Evolutionary conservation across 1,140 invertebrate species (phyloP), one percentile per base, ranked within the genome.

Genomic region (Diorhabda elongata): DNA sequence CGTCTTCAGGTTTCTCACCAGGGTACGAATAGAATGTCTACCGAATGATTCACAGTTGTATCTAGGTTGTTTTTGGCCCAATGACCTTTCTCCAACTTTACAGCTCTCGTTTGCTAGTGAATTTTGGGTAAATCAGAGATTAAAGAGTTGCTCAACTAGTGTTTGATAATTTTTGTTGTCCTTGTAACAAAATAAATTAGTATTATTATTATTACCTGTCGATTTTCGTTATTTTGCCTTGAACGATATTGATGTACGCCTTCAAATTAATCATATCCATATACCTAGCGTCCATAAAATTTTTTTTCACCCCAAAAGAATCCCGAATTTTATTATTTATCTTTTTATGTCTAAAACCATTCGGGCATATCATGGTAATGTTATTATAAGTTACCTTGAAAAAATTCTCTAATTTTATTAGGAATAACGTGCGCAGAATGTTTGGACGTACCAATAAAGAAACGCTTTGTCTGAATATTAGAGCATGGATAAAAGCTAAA

Each of bases 401-500:
- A 41, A 58, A 52, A 45, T 42, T 62, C 26, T 26, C 26, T 26
- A 26, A 26, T 26, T 26, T 26, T 26, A 52, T 6, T 52, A 52
- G 4, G 2, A 2, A 52, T 52, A 52, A 52, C 3, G 2, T 3
- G n/a, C 47, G n/a, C 0, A 52, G 0, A 52, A 3, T 52, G 2
- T 52, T 52, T 8, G n/a, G 2, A 2, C 4, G 2, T 58, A 73
- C 71, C 58, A 69, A 59, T 65, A 68, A 71, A 64, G 69, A 70
- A 5, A 61, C 62, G 5, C 72, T 75, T 73, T 81, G 89, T 86
- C 86, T 87, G 72, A 87, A 85, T 56, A 89, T 78, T 3, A 93
- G 79, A 26, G 85, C 81, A 75, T 92, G 89, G 8, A 91, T 64
- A 75, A 92, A 90, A 3, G 89, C 81, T 2, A 92, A 78, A 2